These are phyloP conservation scores for Rhogogaster chlorosoma DNA, from an alignment of 2,888 invertebrate species.

Conservation along the genomic window DNA sequence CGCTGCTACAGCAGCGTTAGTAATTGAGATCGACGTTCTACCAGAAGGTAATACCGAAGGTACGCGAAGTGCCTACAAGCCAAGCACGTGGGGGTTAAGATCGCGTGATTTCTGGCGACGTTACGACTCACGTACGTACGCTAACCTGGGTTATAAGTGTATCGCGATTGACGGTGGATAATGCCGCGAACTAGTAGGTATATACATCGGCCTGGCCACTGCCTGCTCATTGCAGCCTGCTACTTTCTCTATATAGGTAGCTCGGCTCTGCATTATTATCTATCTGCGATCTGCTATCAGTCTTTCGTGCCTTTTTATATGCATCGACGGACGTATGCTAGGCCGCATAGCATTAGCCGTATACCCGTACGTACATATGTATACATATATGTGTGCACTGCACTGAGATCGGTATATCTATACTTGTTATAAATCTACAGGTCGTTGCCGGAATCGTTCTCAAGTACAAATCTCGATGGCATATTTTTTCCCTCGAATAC, in stretches of 20 bases:
- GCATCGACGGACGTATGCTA: constrained; percentile 6
- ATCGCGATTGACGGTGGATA: constrained; percentile 67
- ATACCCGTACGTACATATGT: not conserved
- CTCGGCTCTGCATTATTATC: constrained; percentile 64
- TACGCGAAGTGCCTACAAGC: constrained; percentile 8
- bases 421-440: not conserved
- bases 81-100: constrained; percentile 11
- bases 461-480: not conserved
- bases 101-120: constrained; percentile 48
- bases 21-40: constrained; percentile 16
- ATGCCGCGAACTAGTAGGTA: constrained; percentile 60
- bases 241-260: constrained; percentile 28
- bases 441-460: not conserved
- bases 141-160: constrained; percentile 26
- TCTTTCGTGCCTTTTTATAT: constrained; percentile 56
- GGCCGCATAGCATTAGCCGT: constrained; percentile 28
- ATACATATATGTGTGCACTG: not conserved
- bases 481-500: not conserved
- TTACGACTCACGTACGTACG: not conserved
- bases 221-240: constrained; percentile 42
- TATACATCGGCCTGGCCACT: constrained; percentile 22
- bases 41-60: constrained; percentile 31
- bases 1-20: not conserved
- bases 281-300: constrained; percentile 61
- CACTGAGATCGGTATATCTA: not conserved